Evolutionary conservation across 2,888 invertebrate genomes (phyloP).

Genomic region (Agriopis marginaria): DNA sequence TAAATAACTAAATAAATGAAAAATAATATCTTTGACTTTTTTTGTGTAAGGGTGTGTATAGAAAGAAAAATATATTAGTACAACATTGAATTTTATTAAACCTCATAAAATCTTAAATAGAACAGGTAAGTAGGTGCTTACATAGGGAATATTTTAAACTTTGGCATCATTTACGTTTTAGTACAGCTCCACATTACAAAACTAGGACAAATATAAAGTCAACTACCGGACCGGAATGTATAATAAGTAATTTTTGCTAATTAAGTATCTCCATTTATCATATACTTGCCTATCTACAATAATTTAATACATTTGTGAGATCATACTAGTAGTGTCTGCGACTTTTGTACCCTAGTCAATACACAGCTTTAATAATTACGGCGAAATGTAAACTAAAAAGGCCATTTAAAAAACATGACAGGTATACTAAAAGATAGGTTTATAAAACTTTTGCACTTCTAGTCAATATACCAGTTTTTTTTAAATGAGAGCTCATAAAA

Average conservation of each 20-base stretch:
- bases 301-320: slow-evolving; percentile 8
- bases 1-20: slow-evolving; percentile 12
- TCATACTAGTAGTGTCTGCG: background rate
- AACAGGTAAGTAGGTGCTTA: slow-evolving; percentile 11
- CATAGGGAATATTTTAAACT: slow-evolving; percentile 10
- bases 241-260: background rate
- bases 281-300: background rate
- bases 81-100: slow-evolving; percentile 27
- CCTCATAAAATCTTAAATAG: slow-evolving; percentile 15
- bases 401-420: too few relatives aligned
- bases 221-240: background rate
- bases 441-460: too few relatives aligned
- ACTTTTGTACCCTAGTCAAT: background rate
- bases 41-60: background rate
- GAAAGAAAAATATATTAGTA: background rate
- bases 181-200: background rate
- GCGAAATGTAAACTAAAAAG: background rate
- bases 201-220: background rate
- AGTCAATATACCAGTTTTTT: too few relatives aligned
- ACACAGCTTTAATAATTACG: background rate
- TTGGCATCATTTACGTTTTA: slow-evolving; percentile 13
- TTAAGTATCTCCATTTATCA: background rate
- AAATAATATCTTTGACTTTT: background rate
- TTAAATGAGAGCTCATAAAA: too few relatives aligned
- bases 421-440: too few relatives aligned